Evolutionary conservation across 2,113 vertebrate species (phyloP).

Genomic region (Pelecanoides urinatrix): DNA sequence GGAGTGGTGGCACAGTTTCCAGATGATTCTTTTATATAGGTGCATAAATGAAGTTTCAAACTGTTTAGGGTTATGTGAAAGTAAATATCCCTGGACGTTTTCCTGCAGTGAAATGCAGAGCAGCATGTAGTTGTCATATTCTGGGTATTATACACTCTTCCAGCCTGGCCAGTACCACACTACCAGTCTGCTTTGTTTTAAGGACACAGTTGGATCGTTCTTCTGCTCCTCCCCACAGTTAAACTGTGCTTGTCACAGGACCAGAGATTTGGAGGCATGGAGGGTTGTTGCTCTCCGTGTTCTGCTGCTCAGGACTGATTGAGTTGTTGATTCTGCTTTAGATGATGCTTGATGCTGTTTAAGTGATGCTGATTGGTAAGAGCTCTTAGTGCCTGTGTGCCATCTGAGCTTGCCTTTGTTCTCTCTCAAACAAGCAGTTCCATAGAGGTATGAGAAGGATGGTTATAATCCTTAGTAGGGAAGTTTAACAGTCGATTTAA

Average conservation of each 20-base stretch:
- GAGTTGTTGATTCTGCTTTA: background rate
- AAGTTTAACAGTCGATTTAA: background rate
- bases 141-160: fast-evolving
- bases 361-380: background rate
- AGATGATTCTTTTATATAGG: background rate
- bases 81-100: background rate
- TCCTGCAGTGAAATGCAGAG: background rate
- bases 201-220: background rate
- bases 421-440: background rate
- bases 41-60: background rate
- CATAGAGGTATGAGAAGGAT: background rate
- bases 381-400: background rate
- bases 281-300: background rate
- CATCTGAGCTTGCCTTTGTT: background rate
- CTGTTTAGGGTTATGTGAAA: background rate
- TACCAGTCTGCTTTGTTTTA: background rate
- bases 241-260: background rate
- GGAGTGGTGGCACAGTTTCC: background rate
- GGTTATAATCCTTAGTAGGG: background rate
- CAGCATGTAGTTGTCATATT: background rate
- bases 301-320: background rate
- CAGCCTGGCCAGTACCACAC: background rate
- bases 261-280: background rate
- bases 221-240: background rate
- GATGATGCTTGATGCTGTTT: background rate